A percentile compares a stretch with the other conserved stretches of the same genome.
Evolutionary conservation across 2,113 vertebrate genomes (phyloP).

Genomic region (Ranitomeya imitator): DNA sequence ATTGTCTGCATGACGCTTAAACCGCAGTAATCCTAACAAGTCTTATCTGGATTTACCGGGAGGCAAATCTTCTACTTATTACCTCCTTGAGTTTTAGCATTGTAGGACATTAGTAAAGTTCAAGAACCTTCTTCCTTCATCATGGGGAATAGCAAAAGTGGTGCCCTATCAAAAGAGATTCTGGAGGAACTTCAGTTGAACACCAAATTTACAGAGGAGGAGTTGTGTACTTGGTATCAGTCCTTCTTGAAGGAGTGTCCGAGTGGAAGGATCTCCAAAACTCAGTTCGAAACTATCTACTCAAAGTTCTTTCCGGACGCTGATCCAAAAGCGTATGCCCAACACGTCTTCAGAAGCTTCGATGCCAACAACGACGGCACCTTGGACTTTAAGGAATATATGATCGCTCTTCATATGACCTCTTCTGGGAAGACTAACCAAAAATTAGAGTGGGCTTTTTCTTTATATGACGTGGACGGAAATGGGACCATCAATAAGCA

Average conservation of each 20-base stretch:
- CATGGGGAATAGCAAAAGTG: constrained; percentile 82
- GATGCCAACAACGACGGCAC: constrained; percentile 81
- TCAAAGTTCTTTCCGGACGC: constrained; percentile 80
- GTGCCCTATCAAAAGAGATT: constrained; percentile 77
- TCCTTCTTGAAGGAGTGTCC: constrained; percentile 82
- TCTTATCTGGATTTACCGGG: constrained; percentile 73
- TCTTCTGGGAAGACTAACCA: constrained; percentile 77
- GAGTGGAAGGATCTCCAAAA: constrained; percentile 73
- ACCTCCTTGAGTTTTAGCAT: constrained; percentile 10
- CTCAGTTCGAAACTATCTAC: constrained; percentile 81
- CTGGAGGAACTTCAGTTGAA: constrained; percentile 79
- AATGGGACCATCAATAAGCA: constrained; percentile 81
- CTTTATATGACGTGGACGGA: constrained; percentile 81
- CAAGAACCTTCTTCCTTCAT: background rate
- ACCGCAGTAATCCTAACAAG: constrained; percentile 73
- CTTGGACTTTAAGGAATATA: constrained; percentile 83
- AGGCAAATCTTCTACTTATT: constrained; percentile 54
- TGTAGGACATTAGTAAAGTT: constrained; percentile 17
- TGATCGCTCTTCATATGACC: constrained; percentile 81
- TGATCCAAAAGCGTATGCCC: constrained; percentile 74
- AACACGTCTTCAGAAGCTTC: constrained; percentile 81
- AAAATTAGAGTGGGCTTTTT: constrained; percentile 83
- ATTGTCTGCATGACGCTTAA: constrained; percentile 66
- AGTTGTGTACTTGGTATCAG: constrained; percentile 79
- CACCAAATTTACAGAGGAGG: constrained; percentile 76